Conservation (phyloP, 1,140 invertebrate species). For the Aradophagus sp. region DNA sequence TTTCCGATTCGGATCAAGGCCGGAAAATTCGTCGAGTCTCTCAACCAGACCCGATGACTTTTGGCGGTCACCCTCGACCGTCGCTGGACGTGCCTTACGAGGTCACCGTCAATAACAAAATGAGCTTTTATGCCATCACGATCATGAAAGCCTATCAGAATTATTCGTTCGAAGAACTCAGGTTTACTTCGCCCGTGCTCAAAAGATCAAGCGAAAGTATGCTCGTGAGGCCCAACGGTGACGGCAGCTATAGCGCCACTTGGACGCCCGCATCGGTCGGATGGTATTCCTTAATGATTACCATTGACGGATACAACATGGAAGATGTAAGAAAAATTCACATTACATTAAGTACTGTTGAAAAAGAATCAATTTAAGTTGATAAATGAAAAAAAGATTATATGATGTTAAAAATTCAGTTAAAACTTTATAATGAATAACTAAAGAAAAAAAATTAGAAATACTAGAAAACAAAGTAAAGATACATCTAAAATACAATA, state of each 20-base stretch:
- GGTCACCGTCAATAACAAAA: conserved; percentile 91
- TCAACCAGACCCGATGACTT: conserved; percentile 81
- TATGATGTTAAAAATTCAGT: too few relatives aligned
- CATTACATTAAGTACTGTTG: too few relatives aligned
- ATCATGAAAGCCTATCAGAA: conserved; percentile 96
- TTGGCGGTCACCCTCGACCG: conserved; percentile 82
- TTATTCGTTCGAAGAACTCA: conserved; percentile 97
- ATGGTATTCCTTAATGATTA: conserved; percentile 90
- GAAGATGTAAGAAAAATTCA: conserved; percentile 82
- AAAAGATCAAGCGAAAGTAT: conserved; percentile 88
- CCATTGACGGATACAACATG: conserved; percentile 89
- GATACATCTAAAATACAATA: too few relatives aligned
- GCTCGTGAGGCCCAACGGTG: conserved; percentile 86
- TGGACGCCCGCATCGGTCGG: conserved; percentile 96
- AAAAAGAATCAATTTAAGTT: too few relatives aligned
- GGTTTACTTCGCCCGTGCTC: conserved; percentile 85
- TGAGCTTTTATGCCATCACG: conserved; percentile 94
- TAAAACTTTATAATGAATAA: too few relatives aligned
- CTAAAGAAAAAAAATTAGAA: too few relatives aligned
- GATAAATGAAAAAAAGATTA: too few relatives aligned
- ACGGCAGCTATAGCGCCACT: conserved; percentile 90
- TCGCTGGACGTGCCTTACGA: conserved; percentile 88
- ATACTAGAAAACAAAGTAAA: too few relatives aligned
- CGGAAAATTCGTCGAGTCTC: conserved; percentile 78
- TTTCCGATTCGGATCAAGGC: conserved; percentile 74